Percentiles rank a stretch among this genome's conserved stretches.
Evolutionary conservation across 2,797 vertebrate genomes (phyloP).

Genomic region (Poeciliopsis paucimaculata): DNA sequence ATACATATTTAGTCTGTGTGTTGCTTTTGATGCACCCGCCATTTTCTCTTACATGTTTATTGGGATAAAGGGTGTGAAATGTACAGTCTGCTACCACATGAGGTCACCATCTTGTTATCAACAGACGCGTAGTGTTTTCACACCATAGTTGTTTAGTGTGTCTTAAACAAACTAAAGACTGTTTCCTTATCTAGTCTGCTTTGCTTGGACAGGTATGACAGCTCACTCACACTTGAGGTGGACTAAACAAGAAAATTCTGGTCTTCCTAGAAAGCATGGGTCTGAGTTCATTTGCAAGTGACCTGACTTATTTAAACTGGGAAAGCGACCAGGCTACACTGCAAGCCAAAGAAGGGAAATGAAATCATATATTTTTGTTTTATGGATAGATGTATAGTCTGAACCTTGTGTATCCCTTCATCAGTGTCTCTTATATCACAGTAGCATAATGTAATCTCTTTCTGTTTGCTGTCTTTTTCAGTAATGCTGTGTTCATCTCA

Average conservation of each 20-base stretch:
- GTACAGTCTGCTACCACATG: not conserved
- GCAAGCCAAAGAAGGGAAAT: not conserved
- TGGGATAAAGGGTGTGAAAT: not conserved
- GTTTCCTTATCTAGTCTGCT: not conserved
- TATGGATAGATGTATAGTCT: not conserved
- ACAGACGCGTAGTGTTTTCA: not conserved
- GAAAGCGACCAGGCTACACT: not conserved
- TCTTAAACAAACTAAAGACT: not conserved
- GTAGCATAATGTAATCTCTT: not conserved
- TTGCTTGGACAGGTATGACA: not conserved
- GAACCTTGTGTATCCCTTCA: not conserved
- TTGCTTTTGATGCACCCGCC: not conserved
- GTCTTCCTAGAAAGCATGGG: not conserved
- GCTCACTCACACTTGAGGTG: not conserved
- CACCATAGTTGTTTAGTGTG: not conserved
- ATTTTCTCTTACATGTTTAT: not conserved
- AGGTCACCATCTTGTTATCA: not conserved
- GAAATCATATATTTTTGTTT: not conserved
- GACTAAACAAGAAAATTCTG: not conserved
- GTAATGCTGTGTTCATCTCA: not conserved
- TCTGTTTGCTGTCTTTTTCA: not conserved
- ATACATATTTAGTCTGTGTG: not conserved
- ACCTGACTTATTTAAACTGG: not conserved
- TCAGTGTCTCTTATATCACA: not conserved
- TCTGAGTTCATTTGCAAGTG: not conserved